phyloP scores from a whole-genome alignment of 2,113 vertebrate genomes.

The Oreochromis spilurus region DNA sequence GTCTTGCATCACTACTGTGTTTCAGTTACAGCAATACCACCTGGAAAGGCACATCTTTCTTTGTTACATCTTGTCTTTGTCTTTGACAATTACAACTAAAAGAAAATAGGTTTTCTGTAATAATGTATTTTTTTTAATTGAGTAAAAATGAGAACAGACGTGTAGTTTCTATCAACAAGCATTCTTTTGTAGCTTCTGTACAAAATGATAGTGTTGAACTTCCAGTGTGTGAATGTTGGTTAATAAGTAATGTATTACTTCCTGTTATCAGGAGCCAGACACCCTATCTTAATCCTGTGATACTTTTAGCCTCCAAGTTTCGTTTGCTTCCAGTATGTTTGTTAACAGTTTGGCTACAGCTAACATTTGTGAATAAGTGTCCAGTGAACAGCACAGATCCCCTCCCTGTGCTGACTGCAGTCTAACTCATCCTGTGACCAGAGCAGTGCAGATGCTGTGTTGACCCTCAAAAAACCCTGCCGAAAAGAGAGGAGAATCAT shows the following conservation, averaged over 20 bases:
- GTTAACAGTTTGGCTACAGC: constrained; percentile 15
- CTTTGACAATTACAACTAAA: background rate
- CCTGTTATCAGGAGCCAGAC: constrained; percentile 48
- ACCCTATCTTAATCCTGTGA: constrained; percentile 40
- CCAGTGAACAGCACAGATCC: background rate
- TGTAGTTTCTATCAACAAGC: background rate
- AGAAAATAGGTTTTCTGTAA: background rate
- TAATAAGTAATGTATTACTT: constrained; percentile 63
- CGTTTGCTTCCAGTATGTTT: constrained; percentile 29
- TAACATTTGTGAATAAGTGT: constrained; percentile 10
- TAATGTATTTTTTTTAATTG: background rate
- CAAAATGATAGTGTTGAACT: constrained; percentile 10
- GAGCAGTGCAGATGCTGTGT: constrained; percentile 23
- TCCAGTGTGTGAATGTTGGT: constrained; percentile 30
- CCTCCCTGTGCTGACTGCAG: background rate
- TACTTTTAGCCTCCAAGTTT: constrained; percentile 42
- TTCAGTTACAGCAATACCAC: background rate
- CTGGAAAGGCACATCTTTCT: background rate
- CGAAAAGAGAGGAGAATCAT: constrained; percentile 48
- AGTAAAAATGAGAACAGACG: background rate
- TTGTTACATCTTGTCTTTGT: background rate
- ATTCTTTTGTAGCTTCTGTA: background rate
- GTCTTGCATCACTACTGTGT: background rate
- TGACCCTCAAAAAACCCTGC: constrained; percentile 22
- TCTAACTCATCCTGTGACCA: constrained; percentile 30